Base-by-base conservation (phyloP, 2,888 invertebrate species). In the Xestia sexstrigata region DNA sequence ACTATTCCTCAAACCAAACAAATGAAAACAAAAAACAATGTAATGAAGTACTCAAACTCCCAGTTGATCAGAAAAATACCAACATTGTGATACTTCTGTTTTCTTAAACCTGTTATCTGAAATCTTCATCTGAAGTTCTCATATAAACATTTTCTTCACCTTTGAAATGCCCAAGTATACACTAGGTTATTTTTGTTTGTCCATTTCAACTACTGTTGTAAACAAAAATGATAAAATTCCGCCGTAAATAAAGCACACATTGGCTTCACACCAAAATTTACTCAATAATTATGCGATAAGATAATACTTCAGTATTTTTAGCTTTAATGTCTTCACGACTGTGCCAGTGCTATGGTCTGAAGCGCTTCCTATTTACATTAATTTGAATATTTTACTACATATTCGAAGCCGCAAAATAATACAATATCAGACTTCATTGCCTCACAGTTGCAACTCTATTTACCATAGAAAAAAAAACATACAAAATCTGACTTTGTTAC, bases 371-470 rank as follows among this genome's bases (percentile, higher is more conserved):
- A 52, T 73, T 74, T 15, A 15, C 58, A 39, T 20, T 60, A 7
- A 58, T 13, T 52, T 60, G 0, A 58, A 52, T 60, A 73, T 66
- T 79, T 5, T 35, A 73, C 9, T 67, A 8, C n/a, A 60, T 49
- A 55, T 47, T 63, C 30, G 47, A 71, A 2, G 11, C n/a, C 26
- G 8, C 26, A n/a, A n/a, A n/a, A n/a, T 15, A n/a, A 55, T n/a
- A 15, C n/a, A 49, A 13, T 15, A 23, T 17, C 13, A 55, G 8
- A 5, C 35, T 39, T 35, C 4, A 7, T 66, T 52, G 1, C 45
- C n/a, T 66, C 47, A 55, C 8, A 30, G 23, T 62, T 26, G 23
- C 42, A 69, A 72, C 78, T 47, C 78, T 20, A 67, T 70, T 78
- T 66, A 5, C 26, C 11, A 6, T 4, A 26, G 76, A 71, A 71